Percentiles rank a stretch among this genome's conserved stretches.
These are phyloP conservation scores for Idaea biselata DNA, from an alignment of 2,888 invertebrate genomes.

Conservation along the genomic window DNA sequence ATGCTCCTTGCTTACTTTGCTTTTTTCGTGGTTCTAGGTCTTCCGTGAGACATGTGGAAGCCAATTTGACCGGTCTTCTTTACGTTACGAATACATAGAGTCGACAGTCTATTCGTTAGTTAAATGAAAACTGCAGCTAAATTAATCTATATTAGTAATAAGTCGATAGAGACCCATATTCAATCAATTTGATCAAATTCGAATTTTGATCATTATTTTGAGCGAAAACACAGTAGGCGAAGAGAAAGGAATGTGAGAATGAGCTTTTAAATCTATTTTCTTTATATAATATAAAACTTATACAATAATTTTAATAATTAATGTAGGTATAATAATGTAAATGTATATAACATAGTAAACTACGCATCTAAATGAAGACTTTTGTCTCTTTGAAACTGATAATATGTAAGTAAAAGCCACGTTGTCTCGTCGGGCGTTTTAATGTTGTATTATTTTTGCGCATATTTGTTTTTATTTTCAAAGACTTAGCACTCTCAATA, in stretches of 20 bases:
- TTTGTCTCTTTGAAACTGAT: constrained; percentile 7
- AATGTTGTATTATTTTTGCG: no score
- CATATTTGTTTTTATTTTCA: neutral
- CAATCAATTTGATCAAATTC: neutral
- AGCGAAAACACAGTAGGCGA: neutral
- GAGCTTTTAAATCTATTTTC: constrained; percentile 24
- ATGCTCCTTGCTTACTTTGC: no score
- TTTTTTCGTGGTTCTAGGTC: neutral
- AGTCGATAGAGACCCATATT: neutral
- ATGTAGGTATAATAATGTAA: constrained; percentile 3
- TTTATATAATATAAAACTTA: neutral
- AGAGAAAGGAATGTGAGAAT: constrained; percentile 30
- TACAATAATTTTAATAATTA: neutral
- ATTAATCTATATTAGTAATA: neutral
- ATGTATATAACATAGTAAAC: constrained; percentile 3
- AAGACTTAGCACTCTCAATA: neutral
- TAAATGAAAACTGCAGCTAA: neutral
- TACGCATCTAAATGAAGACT: constrained; percentile 9
- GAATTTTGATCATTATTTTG: neutral
- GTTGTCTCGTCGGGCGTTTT: no score
- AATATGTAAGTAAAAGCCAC: neutral
- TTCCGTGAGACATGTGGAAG: no score
- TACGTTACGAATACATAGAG: neutral
- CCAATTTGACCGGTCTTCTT: no score
- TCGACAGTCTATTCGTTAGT: neutral